A percentile compares a stretch with the other conserved stretches of the same genome.
Conservation (phyloP, 2,113 vertebrate genomes). For the Tragelaphus buxtoni region DNA sequence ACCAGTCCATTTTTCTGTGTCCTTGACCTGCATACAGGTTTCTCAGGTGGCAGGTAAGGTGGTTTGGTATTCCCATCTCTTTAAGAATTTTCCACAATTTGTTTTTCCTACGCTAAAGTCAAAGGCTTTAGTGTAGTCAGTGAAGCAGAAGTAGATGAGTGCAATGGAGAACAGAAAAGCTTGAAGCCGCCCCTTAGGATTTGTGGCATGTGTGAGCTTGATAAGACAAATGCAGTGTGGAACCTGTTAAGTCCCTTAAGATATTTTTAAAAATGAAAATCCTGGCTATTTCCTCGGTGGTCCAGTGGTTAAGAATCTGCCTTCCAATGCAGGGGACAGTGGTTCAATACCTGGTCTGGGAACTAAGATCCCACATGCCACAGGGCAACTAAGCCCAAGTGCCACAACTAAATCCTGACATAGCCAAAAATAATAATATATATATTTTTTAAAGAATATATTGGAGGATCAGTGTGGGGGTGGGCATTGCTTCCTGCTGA, state of each 20-base stretch:
- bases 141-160: not conserved
- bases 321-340: not conserved
- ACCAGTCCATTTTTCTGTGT: not conserved
- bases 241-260: not conserved
- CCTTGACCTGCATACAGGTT: not conserved
- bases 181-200: not conserved
- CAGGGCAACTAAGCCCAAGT: not conserved
- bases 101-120: not conserved
- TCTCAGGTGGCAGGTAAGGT: not conserved
- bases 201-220: accelerated
- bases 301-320: not conserved
- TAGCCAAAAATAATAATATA: not conserved
- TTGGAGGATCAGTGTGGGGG: not conserved
- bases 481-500: not conserved
- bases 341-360: not conserved
- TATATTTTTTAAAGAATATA: not conserved
- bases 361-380: not conserved
- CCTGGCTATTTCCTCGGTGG: not conserved
- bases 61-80: not conserved
- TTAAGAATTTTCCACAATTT: not conserved
- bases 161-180: not conserved
- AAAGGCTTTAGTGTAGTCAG: not conserved
- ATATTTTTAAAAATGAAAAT: not conserved
- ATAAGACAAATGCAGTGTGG: not conserved
- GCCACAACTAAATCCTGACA: not conserved